Evolutionary conservation across 2,113 vertebrate species (phyloP).

Genomic region (Lampris incognitus): DNA sequence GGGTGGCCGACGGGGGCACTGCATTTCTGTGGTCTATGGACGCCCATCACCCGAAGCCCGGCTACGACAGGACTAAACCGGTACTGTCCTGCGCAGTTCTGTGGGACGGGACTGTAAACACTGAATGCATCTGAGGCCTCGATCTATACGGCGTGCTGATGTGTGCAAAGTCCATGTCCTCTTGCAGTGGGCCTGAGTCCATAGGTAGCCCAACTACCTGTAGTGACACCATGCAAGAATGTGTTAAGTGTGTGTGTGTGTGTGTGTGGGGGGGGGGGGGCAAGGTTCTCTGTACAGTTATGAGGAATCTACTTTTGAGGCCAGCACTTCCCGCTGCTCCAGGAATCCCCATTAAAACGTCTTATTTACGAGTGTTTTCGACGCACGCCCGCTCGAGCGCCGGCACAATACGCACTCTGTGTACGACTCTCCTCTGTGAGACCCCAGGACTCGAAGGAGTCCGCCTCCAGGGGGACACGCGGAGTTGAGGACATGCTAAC

Average conservation of each 20-base stretch:
- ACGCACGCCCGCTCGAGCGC: constrained; percentile 32
- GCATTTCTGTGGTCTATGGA: too few relatives aligned
- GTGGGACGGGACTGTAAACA: too few relatives aligned
- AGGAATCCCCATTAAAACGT: constrained; percentile 61
- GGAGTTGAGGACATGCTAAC: constrained; percentile 18
- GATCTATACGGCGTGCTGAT: not conserved
- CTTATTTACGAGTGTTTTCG: constrained; percentile 51
- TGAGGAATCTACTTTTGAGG: not conserved
- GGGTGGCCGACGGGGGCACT: too few relatives aligned
- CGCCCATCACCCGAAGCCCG: too few relatives aligned
- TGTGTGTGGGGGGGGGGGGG: too few relatives aligned
- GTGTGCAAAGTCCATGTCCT: not conserved
- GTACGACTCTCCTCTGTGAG: constrained; percentile 43
- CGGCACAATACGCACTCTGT: constrained; percentile 9
- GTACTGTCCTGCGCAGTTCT: too few relatives aligned
- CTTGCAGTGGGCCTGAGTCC: not conserved
- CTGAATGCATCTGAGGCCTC: too few relatives aligned
- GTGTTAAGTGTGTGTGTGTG: not conserved
- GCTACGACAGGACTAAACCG: too few relatives aligned
- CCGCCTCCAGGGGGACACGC: not conserved
- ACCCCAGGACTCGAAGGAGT: constrained; percentile 5
- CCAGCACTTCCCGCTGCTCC: constrained; percentile 30
- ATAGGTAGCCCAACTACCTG: not conserved
- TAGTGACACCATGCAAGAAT: not conserved
- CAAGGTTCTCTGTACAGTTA: too few relatives aligned